Conservation (phyloP, 92 coral and sea anemone genomes). For the Umimayanthus kanabou region DNA sequence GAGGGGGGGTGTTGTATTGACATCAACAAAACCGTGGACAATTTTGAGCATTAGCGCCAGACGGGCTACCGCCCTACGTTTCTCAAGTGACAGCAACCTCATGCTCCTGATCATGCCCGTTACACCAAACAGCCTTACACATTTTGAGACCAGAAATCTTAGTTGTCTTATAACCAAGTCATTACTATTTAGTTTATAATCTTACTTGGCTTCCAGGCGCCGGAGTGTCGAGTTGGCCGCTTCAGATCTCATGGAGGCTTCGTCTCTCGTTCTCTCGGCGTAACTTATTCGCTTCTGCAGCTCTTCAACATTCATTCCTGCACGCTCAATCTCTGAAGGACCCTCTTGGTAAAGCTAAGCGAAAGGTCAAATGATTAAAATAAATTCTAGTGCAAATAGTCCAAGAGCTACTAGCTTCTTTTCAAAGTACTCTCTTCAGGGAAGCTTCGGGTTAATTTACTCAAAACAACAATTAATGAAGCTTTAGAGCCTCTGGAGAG, state of each 20-base stretch:
- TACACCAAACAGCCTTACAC: too few relatives aligned
- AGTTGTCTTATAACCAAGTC: too few relatives aligned
- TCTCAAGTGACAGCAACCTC: too few relatives aligned
- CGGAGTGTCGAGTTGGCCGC: constrained; percentile 70
- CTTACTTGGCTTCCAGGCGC: constrained; percentile 86
- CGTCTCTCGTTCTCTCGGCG: constrained; percentile 93
- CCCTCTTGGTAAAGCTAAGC: constrained; percentile 92
- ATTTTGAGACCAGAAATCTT: too few relatives aligned
- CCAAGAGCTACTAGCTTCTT: background rate
- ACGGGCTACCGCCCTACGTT: too few relatives aligned
- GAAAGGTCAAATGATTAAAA: background rate
- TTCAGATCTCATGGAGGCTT: constrained; percentile 74
- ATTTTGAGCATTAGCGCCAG: too few relatives aligned
- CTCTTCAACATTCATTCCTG: constrained; percentile 92
- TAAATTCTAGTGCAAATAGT: too few relatives aligned
- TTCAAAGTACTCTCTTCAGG: background rate
- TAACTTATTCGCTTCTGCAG: constrained; percentile 80
- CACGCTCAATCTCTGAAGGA: constrained; percentile 93
- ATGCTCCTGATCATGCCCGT: too few relatives aligned
- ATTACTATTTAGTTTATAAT: background rate
- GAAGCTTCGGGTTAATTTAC: background rate
- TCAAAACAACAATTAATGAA: background rate
- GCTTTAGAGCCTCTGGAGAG: background rate
- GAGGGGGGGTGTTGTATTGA: too few relatives aligned
- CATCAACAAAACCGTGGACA: too few relatives aligned